These are phyloP conservation scores for Sparidentex hasta DNA, from an alignment of 2,797 vertebrate species.

Conservation along the genomic window DNA sequence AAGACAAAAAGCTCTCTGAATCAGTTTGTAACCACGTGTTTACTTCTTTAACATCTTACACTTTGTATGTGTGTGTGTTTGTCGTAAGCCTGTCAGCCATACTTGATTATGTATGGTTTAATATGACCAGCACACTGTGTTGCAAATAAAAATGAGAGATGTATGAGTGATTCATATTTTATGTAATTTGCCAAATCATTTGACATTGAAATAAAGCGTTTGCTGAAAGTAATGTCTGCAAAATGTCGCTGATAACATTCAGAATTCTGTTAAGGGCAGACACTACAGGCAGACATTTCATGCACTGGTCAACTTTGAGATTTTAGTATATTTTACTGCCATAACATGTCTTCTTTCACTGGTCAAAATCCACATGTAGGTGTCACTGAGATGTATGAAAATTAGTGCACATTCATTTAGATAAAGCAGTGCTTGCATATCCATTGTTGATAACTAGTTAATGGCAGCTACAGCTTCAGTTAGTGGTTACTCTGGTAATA, in stretches of 20 bases:
- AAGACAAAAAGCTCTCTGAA: constrained; percentile 17
- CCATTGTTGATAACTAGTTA: no score
- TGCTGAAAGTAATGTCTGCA: constrained; percentile 45
- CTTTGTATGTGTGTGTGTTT: constrained; percentile 24
- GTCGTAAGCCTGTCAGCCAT: constrained; percentile 58
- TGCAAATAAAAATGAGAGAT: constrained; percentile 59
- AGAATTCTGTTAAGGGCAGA: neutral
- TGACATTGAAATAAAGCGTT: constrained; percentile 66
- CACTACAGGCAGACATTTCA: no score
- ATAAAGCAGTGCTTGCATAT: no score
- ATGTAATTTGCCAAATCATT: constrained; percentile 74
- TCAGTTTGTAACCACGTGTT: constrained; percentile 45
- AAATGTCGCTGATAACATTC: neutral
- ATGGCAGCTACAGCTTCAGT: no score
- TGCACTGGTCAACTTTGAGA: no score
- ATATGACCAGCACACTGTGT: constrained; percentile 77
- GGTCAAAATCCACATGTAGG: no score
- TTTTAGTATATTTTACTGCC: no score
- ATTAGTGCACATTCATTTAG: no score
- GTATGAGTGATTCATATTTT: constrained; percentile 61
- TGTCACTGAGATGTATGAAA: no score
- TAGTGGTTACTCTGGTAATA: no score
- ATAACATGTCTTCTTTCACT: no score
- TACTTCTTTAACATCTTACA: constrained; percentile 42
- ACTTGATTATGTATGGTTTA: constrained; percentile 59